These are phyloP conservation scores for Stenolophus ochropezus DNA, from an alignment of 2,888 invertebrate species.

Conservation along the genomic window DNA sequence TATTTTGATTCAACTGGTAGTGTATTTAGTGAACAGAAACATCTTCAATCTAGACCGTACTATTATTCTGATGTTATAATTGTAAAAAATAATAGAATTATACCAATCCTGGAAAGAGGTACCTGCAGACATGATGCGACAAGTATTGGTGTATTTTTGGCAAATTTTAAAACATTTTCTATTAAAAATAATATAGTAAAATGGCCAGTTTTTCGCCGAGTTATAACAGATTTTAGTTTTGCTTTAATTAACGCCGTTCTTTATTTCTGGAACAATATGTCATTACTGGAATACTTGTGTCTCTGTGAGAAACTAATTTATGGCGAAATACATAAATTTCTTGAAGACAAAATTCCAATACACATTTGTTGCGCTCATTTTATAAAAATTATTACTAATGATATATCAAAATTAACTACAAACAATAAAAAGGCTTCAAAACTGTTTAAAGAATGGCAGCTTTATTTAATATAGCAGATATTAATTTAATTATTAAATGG, in stretches of 20 bases:
- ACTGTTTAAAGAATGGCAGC: not conserved
- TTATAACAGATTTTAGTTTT: not conserved
- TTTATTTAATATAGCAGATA: not conserved
- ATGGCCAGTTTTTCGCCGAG: not conserved
- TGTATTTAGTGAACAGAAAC: not conserved
- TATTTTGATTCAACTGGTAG: not conserved
- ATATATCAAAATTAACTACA: not conserved
- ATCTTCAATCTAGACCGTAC: not conserved
- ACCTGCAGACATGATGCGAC: not conserved
- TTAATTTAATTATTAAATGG: too few species aligned
- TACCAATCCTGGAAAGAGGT: not conserved
- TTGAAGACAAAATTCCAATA: not conserved
- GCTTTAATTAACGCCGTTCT: not conserved
- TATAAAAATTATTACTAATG: not conserved
- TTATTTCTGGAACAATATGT: not conserved
- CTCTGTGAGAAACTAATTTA: not conserved
- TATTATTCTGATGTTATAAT: not conserved
- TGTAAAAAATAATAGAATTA: not conserved
- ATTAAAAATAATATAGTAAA: not conserved
- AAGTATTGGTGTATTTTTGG: not conserved
- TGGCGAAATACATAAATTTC: not conserved
- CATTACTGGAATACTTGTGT: not conserved
- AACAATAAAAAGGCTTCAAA: not conserved
- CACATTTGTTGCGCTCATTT: not conserved
- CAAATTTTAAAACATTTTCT: not conserved